phyloP scores from a whole-genome alignment of 2,797 vertebrate genomes.

The Catamblyrhynchus diadema region DNA sequence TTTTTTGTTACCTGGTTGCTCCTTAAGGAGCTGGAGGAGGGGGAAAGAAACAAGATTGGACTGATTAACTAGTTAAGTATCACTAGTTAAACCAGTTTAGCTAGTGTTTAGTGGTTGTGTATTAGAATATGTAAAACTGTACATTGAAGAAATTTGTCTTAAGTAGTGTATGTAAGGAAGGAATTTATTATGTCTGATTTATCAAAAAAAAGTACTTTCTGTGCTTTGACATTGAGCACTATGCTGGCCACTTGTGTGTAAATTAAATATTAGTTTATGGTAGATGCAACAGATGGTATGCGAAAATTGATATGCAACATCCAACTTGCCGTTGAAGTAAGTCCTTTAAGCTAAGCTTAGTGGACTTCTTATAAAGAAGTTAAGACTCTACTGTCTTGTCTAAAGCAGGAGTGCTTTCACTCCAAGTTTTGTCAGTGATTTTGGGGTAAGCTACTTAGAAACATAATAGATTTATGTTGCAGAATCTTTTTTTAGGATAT shows the following conservation, averaged over 20 bases:
- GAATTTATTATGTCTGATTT: not conserved
- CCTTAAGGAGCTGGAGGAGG: not conserved
- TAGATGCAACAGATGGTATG: not conserved
- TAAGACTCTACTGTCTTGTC: not conserved
- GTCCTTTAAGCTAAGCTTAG: not conserved
- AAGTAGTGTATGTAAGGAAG: not conserved
- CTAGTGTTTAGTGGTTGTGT: not conserved
- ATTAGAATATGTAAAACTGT: not conserved
- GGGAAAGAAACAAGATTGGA: not conserved
- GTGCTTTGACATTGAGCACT: not conserved
- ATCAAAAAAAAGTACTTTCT: not conserved
- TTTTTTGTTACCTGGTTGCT: not conserved
- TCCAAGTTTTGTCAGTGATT: not conserved
- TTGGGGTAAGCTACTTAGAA: not conserved
- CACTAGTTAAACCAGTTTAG: not conserved
- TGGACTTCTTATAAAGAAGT: not conserved
- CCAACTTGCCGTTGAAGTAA: not conserved
- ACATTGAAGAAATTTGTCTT: not conserved
- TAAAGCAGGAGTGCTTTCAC: not conserved
- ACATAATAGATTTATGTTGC: not conserved
- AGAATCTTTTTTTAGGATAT: not conserved
- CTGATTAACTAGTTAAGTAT: not conserved
- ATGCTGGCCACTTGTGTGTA: not conserved
- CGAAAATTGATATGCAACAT: not conserved
- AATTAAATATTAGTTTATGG: not conserved